Evolutionary conservation across 1,140 invertebrate genomes (phyloP), one percentile per base, ranked within the genome.

Genomic region (Philopotamus ludificatus): DNA sequence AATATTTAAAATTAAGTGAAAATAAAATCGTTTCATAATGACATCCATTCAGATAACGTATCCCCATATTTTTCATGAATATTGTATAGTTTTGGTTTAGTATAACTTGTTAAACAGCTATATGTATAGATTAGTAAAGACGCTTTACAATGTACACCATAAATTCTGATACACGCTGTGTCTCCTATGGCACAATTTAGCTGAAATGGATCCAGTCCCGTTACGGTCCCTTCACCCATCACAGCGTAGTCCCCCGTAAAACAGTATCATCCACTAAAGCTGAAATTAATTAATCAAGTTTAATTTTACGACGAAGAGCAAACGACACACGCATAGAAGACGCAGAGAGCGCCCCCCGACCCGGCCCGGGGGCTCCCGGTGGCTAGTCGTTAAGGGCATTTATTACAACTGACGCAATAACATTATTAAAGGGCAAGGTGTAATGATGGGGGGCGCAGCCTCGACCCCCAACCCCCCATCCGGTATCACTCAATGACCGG

Each of bases 261-360:
- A 58, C 44, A 44, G 16, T 58, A 67, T 67, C 60, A 57, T 63
- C 58, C 57, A 67, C 63, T 67, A 58, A 34, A 47, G 66, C 60
- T 58, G 39, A 63, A 67, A 67, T 67, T 67, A 67, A 67, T 67
- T 67, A 67, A 67, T 67, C 65, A 67, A 67, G 59, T 67, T 67
- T 67, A 67, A 67, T 67, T 67, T 67, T 62, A 67, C 58, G 59
- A 58, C 41, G 41, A 10, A 39, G 60, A 34, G 28, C 4, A 34
- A n/a, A n/a, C n/a, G n/a, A n/a, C n/a, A n/a, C n/a, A n/a, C n/a
- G n/a, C n/a, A n/a, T n/a, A n/a, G n/a, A n/a, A n/a, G n/a, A n/a
- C n/a, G n/a, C 28, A 12, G 12, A 34, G 28, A 12, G 12, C 28
- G 28, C 28, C 28, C 4, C 4, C 4, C 28, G 28, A 34, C 28